Base-by-base conservation (phyloP, 1,140 invertebrate species). In the Arion vulgaris region DNA sequence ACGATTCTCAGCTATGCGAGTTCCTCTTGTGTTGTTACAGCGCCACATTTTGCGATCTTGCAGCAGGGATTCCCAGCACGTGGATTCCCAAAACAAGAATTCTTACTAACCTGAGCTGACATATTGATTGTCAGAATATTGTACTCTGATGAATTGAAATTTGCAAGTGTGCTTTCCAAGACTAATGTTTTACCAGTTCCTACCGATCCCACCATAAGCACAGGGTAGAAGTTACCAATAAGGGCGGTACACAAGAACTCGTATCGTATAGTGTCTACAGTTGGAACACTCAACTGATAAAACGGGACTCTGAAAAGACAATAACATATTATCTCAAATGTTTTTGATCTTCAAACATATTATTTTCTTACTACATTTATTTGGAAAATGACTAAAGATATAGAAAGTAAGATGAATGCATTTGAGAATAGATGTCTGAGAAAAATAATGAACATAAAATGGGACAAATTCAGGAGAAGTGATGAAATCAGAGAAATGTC, bases 261-360 rank as follows among this genome's bases (percentile, higher is more conserved):
- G 90, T 97, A 96, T 19, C 96, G 93, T 1, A 97, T 92, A 11
- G 96, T 96, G 90, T 97, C 96, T 23, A 96, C 94, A 0, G 96
- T 97, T 0, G 96, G 96, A 4, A 97, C 96, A 62, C 95, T 93
- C 77, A 96, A 95, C 89, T 95, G 95, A 92, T 95, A 96, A 92
- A 96, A 97, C 17, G 96, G 95, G 15, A 94, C 88, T 32, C 95
- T 66, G 62, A 28, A 66, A 66, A 4, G 32, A 32, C 7, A 34
- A 32, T 62, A 62, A 62, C 11, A n/a, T n/a, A n/a, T n/a, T n/a
- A 57, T 17, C 26, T 2, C 23, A 57, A 57, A 57, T 57, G 9
- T 57, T 7, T 4, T 45, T 45, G 15, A 45, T 45, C 41, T 45
- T 45, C 5, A 15, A 45, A 45, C 5, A n/a, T n/a, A 45, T 45